Percentiles rank a stretch among this genome's conserved stretches.
phyloP scores from a whole-genome alignment of 1,140 invertebrate genomes.

The Cotesia glomerata region DNA sequence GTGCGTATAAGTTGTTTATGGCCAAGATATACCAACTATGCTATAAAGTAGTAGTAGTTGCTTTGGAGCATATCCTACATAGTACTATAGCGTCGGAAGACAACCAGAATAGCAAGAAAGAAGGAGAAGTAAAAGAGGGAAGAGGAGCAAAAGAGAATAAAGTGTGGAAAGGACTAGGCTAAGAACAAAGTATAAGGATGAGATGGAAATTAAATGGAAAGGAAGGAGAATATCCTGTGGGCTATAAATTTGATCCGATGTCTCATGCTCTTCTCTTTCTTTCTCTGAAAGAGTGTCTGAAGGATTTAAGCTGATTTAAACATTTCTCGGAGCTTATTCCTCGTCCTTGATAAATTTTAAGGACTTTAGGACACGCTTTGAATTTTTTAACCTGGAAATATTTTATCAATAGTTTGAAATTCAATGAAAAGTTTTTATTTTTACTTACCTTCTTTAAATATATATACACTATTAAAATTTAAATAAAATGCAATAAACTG shows the following conservation, averaged over 20 bases:
- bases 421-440: no score
- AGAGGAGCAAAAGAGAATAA: no score
- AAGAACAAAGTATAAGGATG: slow-evolving; percentile 2
- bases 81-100: no score
- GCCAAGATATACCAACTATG: slow-evolving; percentile 35
- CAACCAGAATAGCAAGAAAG: no score
- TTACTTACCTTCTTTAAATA: no score
- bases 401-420: no score
- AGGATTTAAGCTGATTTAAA: slow-evolving; percentile 20
- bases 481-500: no score
- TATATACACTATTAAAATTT: no score
- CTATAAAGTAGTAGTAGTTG: no score
- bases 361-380: not conserved
- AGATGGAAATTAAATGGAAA: not conserved
- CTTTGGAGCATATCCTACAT: no score
- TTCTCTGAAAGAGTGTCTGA: not conserved
- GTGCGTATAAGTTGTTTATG: slow-evolving; percentile 53
- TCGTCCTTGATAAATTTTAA: slow-evolving; percentile 2
- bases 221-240: slow-evolving; percentile 19
- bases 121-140: no score
- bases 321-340: not conserved
- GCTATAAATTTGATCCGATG: slow-evolving; percentile 12
- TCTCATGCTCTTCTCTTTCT: slow-evolving; percentile 11
- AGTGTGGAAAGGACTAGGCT: slow-evolving; percentile 45
- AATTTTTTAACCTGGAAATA: no score